Evolutionary conservation across 2,797 vertebrate species (phyloP).

Genomic region (Anableps anableps): DNA sequence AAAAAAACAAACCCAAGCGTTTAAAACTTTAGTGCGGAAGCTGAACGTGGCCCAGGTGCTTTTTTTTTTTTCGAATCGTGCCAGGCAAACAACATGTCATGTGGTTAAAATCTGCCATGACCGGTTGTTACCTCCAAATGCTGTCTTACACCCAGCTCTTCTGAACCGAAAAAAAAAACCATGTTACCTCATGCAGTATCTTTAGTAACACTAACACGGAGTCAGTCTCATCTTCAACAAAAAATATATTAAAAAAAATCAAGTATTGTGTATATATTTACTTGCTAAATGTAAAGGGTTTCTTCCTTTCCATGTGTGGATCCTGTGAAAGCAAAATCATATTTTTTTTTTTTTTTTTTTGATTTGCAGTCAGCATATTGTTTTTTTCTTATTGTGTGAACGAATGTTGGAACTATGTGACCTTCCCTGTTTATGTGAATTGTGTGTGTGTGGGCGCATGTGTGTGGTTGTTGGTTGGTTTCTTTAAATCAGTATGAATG

Average conservation of each 20-base stretch:
- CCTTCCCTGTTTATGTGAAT: slow-evolving; percentile 74
- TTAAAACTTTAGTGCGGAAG: slow-evolving; percentile 21
- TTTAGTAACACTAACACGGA: slow-evolving; percentile 74
- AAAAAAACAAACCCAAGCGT: slow-evolving; percentile 2
- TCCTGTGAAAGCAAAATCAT: slow-evolving; percentile 73
- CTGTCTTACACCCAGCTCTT: slow-evolving; percentile 88
- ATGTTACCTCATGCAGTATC: slow-evolving; percentile 90
- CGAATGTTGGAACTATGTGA: slow-evolving; percentile 62
- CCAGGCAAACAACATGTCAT: slow-evolving; percentile 54
- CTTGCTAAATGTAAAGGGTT: slow-evolving; percentile 78
- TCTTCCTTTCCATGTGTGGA: slow-evolving; percentile 77
- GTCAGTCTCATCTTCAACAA: slow-evolving; percentile 73
- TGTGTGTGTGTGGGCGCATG: slow-evolving; percentile 33
- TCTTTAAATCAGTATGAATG: slow-evolving; percentile 73
- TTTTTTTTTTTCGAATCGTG: slow-evolving; percentile 67
- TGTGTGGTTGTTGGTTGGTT: slow-evolving; percentile 43
- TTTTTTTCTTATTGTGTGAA: slow-evolving; percentile 65
- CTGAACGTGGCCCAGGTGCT: slow-evolving; percentile 69
- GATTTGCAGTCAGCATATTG: slow-evolving; percentile 66
- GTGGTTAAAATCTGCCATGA: slow-evolving; percentile 50
- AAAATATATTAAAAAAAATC: slow-evolving; percentile 30
- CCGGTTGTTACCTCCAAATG: slow-evolving; percentile 82
- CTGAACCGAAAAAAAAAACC: slow-evolving; percentile 83
- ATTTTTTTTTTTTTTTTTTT: slow-evolving; percentile 34
- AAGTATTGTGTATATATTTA: slow-evolving; percentile 75